Evolutionary conservation across 92 coral and sea anemone species (phyloP), one percentile per base, ranked within the genome.

Genomic region (Porites rus): DNA sequence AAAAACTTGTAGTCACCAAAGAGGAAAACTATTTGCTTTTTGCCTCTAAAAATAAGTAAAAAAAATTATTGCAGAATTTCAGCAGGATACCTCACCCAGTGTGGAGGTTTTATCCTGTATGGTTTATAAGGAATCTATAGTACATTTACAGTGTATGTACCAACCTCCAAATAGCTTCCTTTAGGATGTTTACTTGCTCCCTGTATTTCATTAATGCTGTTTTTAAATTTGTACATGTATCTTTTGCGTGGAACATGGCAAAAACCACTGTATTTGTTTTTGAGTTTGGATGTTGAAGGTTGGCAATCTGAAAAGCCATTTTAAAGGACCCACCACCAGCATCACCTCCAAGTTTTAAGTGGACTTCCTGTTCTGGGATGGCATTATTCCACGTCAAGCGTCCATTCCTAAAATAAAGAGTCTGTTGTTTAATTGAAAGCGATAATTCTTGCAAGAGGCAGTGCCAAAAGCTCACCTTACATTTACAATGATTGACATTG

Each of bases 301-400:
- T 78, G 3, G 90, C 79, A 74, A 86, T 71, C 74, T 78, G 84
- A 73, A 86, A 86, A 17, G 74, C 85, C 90, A 85, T 85, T 68
- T 85, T 77, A 38, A 85, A 85, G 6, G 89, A 54, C 38, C 89
- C 84, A 69, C 89, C 84, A 14, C 89, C 89, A 31, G 78, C 89
- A 85, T 85, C 84, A 22, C 89, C 89, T 19, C 72, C 84, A 86
- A 86, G 62, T 59, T 86, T 86, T 2, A 70, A 2, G 11, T 86
- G 46, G 46, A 38, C 46, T 38, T 38, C 7, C 46, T 38, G 46
- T 38, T 38, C 6, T 38, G 46, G 46, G 6, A 38, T 38, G 46
- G 46, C 46, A 38, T 38, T 38, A 38, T 38, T 38, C 46, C 46
- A 38, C 0, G 46, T 38, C 46, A 38, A 38, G 46, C 7, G 46